A percentile compares a stretch with the other conserved stretches of the same genome.
phyloP scores from a whole-genome alignment of 2,888 invertebrate genomes.

The Adineta ricciae region DNA sequence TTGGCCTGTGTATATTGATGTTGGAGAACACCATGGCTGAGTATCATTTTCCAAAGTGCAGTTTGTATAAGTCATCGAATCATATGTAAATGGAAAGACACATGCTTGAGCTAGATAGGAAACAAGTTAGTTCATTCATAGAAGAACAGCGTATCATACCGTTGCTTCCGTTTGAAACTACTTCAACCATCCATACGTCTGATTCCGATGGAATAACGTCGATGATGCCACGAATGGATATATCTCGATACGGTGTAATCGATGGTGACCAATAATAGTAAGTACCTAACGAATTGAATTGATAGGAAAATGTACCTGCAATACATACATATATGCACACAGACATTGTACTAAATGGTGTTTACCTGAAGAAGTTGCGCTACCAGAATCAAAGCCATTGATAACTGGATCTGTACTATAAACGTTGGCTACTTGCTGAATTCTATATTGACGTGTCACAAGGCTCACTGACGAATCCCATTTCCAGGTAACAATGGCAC shows the following conservation, averaged over 20 bases:
- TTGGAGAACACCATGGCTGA: slow-evolving; percentile 23
- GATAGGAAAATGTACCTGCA: not conserved
- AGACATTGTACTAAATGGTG: not conserved
- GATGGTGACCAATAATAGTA: slow-evolving; percentile 30
- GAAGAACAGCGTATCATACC: not conserved
- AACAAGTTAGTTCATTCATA: not conserved
- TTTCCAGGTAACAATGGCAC: slow-evolving; percentile 36
- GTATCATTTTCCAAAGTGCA: slow-evolving; percentile 18
- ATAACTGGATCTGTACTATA: not conserved
- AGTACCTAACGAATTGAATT: slow-evolving; percentile 24
- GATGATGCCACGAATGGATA: slow-evolving; percentile 14
- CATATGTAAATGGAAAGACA: slow-evolving; percentile 20
- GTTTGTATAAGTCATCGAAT: not conserved
- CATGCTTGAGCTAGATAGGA: slow-evolving; percentile 24
- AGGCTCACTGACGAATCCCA: slow-evolving; percentile 34
- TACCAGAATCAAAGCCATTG: slow-evolving; percentile 26
- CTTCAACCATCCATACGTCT: not conserved
- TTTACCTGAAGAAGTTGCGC: slow-evolving; percentile 1
- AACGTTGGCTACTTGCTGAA: slow-evolving; percentile 34
- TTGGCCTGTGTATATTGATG: not conserved
- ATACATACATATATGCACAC: no score
- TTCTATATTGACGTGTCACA: slow-evolving; percentile 27
- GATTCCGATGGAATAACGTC: slow-evolving; percentile 1
- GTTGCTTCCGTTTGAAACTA: not conserved
- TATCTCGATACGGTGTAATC: not conserved